Evolutionary conservation across 2,113 vertebrate species (phyloP), one percentile per base, ranked within the genome.

Genomic region (Apeltes quadracus): DNA sequence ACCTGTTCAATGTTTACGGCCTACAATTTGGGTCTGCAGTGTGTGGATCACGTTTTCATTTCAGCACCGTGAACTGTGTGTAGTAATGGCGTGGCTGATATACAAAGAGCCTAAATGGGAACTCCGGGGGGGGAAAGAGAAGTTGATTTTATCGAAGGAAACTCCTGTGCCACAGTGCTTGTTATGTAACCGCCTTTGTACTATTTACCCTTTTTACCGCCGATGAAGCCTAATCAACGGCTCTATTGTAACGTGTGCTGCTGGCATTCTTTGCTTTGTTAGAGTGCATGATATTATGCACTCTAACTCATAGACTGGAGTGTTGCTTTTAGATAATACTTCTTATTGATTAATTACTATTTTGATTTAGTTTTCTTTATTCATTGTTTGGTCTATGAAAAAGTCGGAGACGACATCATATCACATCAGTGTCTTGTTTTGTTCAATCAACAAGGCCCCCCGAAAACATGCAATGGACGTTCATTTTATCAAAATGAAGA

Each of bases 1-100:
- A 69, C 51, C 58, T 75, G 54, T 64, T 72, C 76, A 55, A 51
- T 77, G 69, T 79, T 81, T 69, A 48, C 61, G 73, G 22, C 23
- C 43, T 38, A 36, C 69, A 65, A 59, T 75, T 59, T 84, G 72
- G 61, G 62, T 44, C 39, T 48, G 69, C 29, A 15, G 53, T 56
- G 46, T 22, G 57, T n/a, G 22, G 46, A 41, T 61, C 53, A 41
- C 51, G 12, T 25, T 73, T 71, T 69, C 34, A 63, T 58, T 79
- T 55, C 38, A 67, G 55, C 56, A 34, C 63, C 44, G 22, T 22
- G 41, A 43, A 13, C 0, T 12, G n/a, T 0, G 57, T 61, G 46
- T 44, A 73, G 34, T 41, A 41, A 15, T 41, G 2, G 39, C 14
- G 39, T 41, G 13, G 20, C 34, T 61, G 16, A 39, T 71, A 59